A percentile compares a stretch with the other conserved stretches of the same genome.
phyloP scores from a whole-genome alignment of 2,113 vertebrate species.

The Malurus melanocephalus region DNA sequence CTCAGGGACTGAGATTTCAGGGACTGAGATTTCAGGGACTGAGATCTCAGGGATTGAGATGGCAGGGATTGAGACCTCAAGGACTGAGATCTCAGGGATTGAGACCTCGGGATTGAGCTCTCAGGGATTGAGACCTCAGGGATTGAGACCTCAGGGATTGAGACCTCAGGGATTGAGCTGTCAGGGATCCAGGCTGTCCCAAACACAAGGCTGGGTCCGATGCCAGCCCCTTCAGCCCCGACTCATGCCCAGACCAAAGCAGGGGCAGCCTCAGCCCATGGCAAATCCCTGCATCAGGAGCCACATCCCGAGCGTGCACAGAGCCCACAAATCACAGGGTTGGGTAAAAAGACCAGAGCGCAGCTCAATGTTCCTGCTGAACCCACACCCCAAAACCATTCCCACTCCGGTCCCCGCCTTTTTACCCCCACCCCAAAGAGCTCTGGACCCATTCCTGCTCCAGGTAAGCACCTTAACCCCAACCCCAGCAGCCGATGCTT shows the following conservation, averaged over 20 bases:
- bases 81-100: no score
- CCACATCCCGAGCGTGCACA: accelerated
- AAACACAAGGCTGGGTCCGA: accelerated
- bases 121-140: background rate
- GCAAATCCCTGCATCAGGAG: background rate
- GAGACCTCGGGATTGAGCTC: background rate
- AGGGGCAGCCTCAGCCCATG: background rate
- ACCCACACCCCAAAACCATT: accelerated
- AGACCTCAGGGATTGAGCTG: accelerated
- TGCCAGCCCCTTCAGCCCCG: background rate
- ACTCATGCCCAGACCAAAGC: background rate
- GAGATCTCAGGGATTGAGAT: no score
- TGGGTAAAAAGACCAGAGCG: background rate
- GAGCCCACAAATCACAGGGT: background rate
- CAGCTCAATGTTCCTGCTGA: background rate
- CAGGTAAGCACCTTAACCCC: background rate
- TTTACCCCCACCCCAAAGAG: accelerated
- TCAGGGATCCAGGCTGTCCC: background rate
- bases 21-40: no score
- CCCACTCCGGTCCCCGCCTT: accelerated
- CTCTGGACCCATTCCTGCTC: background rate
- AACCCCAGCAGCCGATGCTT: background rate
- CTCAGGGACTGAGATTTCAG: no score
- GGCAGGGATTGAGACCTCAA: no score
- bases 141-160: no score